phyloP scores from a whole-genome alignment of 2,888 invertebrate species.

The Nycteola revayana region DNA sequence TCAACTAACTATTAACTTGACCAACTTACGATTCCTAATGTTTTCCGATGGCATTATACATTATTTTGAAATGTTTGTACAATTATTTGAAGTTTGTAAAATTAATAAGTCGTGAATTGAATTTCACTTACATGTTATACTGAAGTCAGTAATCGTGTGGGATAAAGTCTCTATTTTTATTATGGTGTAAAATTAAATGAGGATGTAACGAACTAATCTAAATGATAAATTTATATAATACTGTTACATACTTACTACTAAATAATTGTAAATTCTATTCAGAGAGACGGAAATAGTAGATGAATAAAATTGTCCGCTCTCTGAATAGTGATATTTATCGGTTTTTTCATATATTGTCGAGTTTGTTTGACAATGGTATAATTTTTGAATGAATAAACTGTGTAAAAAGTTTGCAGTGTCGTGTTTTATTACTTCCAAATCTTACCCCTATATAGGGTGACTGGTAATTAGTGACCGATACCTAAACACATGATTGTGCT shows the following conservation, averaged over 20 bases:
- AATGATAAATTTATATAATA: slow-evolving; percentile 39
- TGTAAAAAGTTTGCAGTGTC: slow-evolving; percentile 48
- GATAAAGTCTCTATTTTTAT: slow-evolving; percentile 54
- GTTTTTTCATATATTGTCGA: slow-evolving; percentile 64
- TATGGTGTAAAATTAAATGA: slow-evolving; percentile 34
- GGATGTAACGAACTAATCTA: slow-evolving; percentile 49
- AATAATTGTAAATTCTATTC: slow-evolving; percentile 42
- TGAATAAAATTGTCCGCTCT: slow-evolving; percentile 35
- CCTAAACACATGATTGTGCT: too few species aligned
- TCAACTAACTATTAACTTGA: too few species aligned
- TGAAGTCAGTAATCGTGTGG: slow-evolving; percentile 35
- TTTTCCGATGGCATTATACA: slow-evolving; percentile 20
- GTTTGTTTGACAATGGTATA: slow-evolving; percentile 55
- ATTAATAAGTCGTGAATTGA: slow-evolving; percentile 21
- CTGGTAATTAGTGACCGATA: too few species aligned
- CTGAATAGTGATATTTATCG: slow-evolving; percentile 47
- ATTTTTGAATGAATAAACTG: slow-evolving; percentile 68
- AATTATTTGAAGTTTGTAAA: slow-evolving; percentile 28
- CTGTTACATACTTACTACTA: slow-evolving; percentile 47
- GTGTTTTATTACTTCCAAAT: slow-evolving; percentile 49
- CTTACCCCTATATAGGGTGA: too few species aligned
- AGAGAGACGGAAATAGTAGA: slow-evolving; percentile 33
- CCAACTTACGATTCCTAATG: too few species aligned
- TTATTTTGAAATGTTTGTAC: slow-evolving; percentile 29
- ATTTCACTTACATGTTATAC: slow-evolving; percentile 42